phyloP scores from a whole-genome alignment of 2,797 vertebrate species.

The Glyptemys insculpta region DNA sequence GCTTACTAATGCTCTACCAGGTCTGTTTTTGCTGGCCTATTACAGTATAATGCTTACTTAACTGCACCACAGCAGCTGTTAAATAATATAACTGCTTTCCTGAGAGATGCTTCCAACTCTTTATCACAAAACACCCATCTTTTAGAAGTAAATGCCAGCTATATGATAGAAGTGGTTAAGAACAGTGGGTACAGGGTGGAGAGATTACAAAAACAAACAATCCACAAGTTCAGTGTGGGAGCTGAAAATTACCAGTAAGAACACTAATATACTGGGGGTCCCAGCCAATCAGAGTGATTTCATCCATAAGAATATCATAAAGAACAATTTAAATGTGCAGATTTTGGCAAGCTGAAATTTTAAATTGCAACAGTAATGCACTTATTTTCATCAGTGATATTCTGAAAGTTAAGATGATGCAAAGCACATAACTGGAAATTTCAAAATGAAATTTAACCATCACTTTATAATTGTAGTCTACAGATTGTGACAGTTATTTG shows the following conservation, averaged over 20 bases:
- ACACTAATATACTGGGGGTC: background rate
- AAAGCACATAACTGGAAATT: background rate
- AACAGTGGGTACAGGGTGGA: background rate
- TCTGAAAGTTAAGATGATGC: background rate
- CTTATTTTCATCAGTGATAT: background rate
- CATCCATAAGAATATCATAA: background rate
- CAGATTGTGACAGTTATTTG: background rate
- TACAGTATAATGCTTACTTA: slow-evolving; percentile 6
- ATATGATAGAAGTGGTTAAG: background rate
- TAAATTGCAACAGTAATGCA: background rate
- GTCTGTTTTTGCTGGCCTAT: slow-evolving; percentile 62
- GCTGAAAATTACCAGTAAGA: background rate
- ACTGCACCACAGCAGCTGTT: background rate
- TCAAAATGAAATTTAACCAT: background rate
- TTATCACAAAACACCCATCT: background rate
- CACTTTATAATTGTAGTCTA: background rate
- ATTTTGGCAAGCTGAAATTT: background rate
- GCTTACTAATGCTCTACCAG: slow-evolving; percentile 46
- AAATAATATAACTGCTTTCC: background rate
- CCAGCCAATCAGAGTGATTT: background rate
- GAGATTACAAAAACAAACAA: slow-evolving; percentile 1
- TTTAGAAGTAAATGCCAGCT: background rate
- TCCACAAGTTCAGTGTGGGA: background rate
- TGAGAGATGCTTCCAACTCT: background rate
- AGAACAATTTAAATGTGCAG: background rate